Percentiles rank a stretch among this genome's conserved stretches.
Evolutionary conservation across 2,888 invertebrate genomes (phyloP).

Genomic region (Platycnemis pennipes): DNA sequence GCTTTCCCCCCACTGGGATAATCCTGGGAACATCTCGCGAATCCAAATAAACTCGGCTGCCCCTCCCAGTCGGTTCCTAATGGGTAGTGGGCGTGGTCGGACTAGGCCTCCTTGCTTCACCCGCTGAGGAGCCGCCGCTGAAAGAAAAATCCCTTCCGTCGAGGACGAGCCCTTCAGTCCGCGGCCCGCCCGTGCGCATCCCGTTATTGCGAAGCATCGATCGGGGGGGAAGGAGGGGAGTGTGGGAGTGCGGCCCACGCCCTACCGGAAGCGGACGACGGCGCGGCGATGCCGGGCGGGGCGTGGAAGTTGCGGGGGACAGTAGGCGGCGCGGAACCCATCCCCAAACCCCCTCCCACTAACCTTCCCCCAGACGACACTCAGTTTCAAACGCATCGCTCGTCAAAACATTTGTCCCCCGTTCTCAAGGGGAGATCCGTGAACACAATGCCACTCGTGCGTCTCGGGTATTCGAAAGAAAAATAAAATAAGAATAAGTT

Average conservation of each 20-base stretch:
- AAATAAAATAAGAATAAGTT: too few relatives aligned
- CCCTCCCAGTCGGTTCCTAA: background rate
- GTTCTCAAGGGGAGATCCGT: conserved; percentile 5
- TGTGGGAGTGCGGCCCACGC: background rate
- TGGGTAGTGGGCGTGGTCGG: background rate
- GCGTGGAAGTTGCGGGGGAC: background rate
- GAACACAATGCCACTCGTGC: background rate
- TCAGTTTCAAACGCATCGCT: background rate
- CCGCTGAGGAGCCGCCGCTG: background rate
- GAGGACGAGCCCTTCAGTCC: conserved; percentile 15
- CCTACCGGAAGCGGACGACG: conserved; percentile 28
- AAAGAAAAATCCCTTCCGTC: background rate
- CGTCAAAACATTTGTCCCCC: conserved; percentile 35
- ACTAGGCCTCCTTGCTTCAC: background rate
- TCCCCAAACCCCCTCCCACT: background rate
- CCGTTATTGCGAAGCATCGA: conserved; percentile 32
- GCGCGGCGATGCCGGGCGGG: background rate
- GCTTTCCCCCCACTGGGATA: too few relatives aligned
- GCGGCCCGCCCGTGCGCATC: background rate
- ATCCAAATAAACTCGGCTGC: too few relatives aligned
- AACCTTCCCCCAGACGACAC: background rate
- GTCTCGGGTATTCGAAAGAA: background rate
- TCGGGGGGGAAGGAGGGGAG: background rate
- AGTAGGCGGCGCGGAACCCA: conserved; percentile 6
- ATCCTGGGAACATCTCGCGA: too few relatives aligned